Base-by-base conservation (phyloP, 2,113 vertebrate species). In the Pachycephala philippinensis region DNA sequence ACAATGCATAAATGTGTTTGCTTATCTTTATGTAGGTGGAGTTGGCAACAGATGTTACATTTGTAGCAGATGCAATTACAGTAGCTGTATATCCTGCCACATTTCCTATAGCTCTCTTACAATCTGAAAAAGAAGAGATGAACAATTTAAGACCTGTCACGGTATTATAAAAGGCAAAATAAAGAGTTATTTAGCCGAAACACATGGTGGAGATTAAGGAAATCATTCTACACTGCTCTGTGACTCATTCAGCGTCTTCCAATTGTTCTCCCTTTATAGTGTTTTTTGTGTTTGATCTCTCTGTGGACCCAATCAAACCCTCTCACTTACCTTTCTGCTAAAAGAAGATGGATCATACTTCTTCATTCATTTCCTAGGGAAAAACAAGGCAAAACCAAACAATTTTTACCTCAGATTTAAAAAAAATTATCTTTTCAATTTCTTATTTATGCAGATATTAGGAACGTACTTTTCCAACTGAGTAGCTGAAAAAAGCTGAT, bases 131-230 rank as follows among this genome's bases (percentile, higher is more conserved):
- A 95, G n/a, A 53, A 42, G 7, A 94, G 2, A 56, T 39, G 30
- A 90, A 72, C 31, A 60, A 88, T 87, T 60, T 83, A 61, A 90
- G 22, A 56, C 47, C 59, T 95, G 44, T 61, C 90, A 72, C 5
- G 4, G 47, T 59, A 52, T 37, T 52, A 63, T 26, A 91, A 79
- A 91, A 94, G 26, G 22, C 16, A 89, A 96, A 93, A 91, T 47
- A 95, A 96, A 68, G 72, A 87, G 23, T 95, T 93, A 82, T 74
- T 96, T 95, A 96, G 17, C 57, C 96, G 64, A 90, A 90, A 93
- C 50, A 88, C 68, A 69, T 40, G 33, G n/a, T 71, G 15, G 15
- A 91, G 87, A 96, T 91, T 90, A 78, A 86, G 56, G 31, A 93
- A 93, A 83, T 64, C 3, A 49, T 84, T 95, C 89, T 89, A 21